phyloP scores from a whole-genome alignment of 2,888 invertebrate species.

The Malthinus flaveolus region DNA sequence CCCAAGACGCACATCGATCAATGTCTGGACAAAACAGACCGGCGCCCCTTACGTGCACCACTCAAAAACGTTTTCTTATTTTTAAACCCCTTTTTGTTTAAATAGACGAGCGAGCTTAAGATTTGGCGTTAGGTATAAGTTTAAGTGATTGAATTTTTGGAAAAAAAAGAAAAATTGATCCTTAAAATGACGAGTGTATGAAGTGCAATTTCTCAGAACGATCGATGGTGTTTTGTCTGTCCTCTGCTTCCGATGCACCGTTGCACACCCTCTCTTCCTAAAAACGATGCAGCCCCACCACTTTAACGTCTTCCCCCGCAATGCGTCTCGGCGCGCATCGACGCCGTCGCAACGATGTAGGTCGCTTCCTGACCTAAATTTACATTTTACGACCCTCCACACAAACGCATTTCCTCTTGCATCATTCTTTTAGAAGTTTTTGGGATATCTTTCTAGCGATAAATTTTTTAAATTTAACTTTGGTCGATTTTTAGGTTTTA shows the following conservation, averaged over 20 bases:
- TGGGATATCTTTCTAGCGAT: not conserved
- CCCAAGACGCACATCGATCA: constrained; percentile 70
- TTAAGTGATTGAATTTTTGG: no score
- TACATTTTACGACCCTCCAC: constrained; percentile 42
- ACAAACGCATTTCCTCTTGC: constrained; percentile 40
- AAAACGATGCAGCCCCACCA: constrained; percentile 31
- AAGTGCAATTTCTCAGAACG: constrained; percentile 19
- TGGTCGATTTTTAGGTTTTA: constrained; percentile 4
- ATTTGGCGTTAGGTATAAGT: not conserved
- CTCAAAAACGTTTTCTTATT: constrained; percentile 24
- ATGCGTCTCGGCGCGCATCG: constrained; percentile 35
- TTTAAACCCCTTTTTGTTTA: not conserved
- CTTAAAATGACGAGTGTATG: no score
- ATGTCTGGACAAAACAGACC: constrained; percentile 58
- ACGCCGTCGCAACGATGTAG: constrained; percentile 35
- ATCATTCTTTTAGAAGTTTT: not conserved
- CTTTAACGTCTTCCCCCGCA: constrained; percentile 33
- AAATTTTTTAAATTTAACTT: not conserved
- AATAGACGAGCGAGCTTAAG: not conserved
- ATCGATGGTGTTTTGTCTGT: constrained; percentile 43
- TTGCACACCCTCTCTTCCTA: constrained; percentile 31
- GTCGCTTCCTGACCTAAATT: constrained; percentile 42
- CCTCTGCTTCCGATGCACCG: constrained; percentile 41
- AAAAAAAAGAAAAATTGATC: no score
- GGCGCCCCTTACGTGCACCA: constrained; percentile 41